Evolutionary conservation across 92 coral and sea anemone genomes (phyloP), one percentile per base, ranked within the genome.

Genomic region (Epizoanthus stellaris): DNA sequence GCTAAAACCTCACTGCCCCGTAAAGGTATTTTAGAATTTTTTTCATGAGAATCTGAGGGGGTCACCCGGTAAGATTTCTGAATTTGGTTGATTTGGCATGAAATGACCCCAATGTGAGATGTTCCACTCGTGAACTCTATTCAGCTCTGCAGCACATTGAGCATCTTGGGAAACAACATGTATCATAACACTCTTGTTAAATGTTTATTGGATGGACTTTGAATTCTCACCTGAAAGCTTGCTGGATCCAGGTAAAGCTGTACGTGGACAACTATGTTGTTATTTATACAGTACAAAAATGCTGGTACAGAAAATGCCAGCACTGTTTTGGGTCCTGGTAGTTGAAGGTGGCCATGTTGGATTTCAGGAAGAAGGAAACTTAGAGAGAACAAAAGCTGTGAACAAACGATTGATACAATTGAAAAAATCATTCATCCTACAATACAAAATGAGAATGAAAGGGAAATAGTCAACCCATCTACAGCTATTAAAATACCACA

Each of bases 211-310:
- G 6, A 17, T 11, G 4, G 19, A 3, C 4, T 15, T 30, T 11
- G 17, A 15, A 16, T 43, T 10, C 72, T 73, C 80, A 95, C 98
- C 98, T 95, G 98, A 77, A 95, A 95, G 79, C 98, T 95, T 57
- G 98, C 98, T 57, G 98, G 98, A 72, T 95, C 98, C 59, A 95
- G 80, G 53, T 88, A 95, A 43, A 75, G 90, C 82, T 95, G 98
- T 8, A 95, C 90, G 75, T 95, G 93, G 7, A 95, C 95, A 76
- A 91, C 98, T 42, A 91, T 82, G 56, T 95, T 95, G 87, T 95
- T 92, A 73, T 91, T 95, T 40, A 95, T 82, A 42, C 94, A 84
- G 76, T 95, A 95, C 1, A 95, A 89, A 34, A 95, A 70, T 21
- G 95, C 95, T 17, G 98, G 98, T 42, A 95, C 87, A 39, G 95